Base-by-base conservation (phyloP, 2,113 vertebrate species). In the Machaerirhynchus nigripectus region DNA sequence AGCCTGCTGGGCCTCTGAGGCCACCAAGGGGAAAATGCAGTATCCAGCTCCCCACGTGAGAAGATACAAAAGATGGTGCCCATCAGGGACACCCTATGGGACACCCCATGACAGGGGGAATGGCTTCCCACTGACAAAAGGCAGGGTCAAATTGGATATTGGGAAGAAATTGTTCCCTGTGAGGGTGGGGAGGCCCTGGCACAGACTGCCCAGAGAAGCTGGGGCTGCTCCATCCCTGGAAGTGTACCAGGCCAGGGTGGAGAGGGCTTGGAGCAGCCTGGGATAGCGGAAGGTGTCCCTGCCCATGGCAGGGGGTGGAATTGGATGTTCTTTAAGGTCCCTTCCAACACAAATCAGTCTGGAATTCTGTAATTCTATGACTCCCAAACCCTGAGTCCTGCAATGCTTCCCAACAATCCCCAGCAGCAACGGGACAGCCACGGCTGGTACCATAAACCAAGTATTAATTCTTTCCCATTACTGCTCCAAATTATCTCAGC, bases 161-260 rank as follows among this genome's bases (percentile, higher is more conserved):
- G 49, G 31, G 31, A 63, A 56, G 31, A 0, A 70, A 90, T 50
- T 77, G 3, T 5, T 42, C 2, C 2, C 40, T 55, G 7, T 4
- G 56, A 63, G 31, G n/a, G 35, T 11, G 40, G 10, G 0, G 1
- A 69, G 40, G 12, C 18, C 21, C 21, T 63, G 71, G 49, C 47
- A 77, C 35, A 69, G 47, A 7, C 0, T 61, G 47, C 4, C 8
- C 31, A 40, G 35, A 70, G 63, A 1, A 63, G 40, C 20, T 75
- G 69, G 42, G 71, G 35, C 31, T 70, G 63, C 4, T 5, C 8
- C 71, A 63, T 56, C 56, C 31, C 35, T 77, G 35, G 44, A 6
- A 49, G 8, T 70, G 71, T 12, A 0, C 40, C 0, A 61, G 47
- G 1, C 49, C 0, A 55, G 71, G 26, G 0, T 63, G 71, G 63